Base-by-base conservation (phyloP, 2,797 vertebrate species). In the Alauda arvensis region DNA sequence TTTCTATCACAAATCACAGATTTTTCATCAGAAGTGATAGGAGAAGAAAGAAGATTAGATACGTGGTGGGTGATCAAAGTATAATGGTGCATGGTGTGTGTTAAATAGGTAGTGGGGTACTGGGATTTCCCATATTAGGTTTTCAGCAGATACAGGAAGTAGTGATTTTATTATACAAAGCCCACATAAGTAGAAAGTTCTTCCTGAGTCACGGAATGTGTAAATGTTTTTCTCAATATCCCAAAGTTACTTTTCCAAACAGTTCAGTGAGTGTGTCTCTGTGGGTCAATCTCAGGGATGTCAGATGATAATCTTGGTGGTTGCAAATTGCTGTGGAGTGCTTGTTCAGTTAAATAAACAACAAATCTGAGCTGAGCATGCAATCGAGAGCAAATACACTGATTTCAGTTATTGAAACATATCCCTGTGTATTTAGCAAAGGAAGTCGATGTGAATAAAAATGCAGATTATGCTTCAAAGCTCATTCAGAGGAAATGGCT, bases 121-220 rank as follows among this genome's bases (percentile, higher is more conserved):
- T 33, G 21, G 60, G 28, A 28, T 2, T 69, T 52, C n/a, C n/a
- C 37, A 0, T 5, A 0, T 14, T 25, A 46, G 12, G 29, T 83
- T 75, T 71, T 55, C 33, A 28, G 48, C 7, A 55, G 52, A 6
- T 20, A 18, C 3, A 45, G 12, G 24, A 87, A 72, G 34, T 20
- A 52, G 1, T 68, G 6, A n/a, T 65, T 81, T 55, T 66, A 16
- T 43, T 67, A 7, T 28, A 8, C 29, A 29, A 39, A 37, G 45
- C 24, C 13, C 23, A 10, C 6, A 0, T 18, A 46, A 65, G 24
- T 45, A 42, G 62, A 33, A 60, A 12, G 53, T 34, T 49, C 57
- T 59, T 83, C 34, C 49, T 49, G 1, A 63, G 25, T n/a, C 74
- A 63, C 13, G 29, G 52, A 57, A 31, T 6, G 8, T 33, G 23